Evolutionary conservation across 2,888 invertebrate genomes (phyloP).

Genomic region (Cetonia aurata): DNA sequence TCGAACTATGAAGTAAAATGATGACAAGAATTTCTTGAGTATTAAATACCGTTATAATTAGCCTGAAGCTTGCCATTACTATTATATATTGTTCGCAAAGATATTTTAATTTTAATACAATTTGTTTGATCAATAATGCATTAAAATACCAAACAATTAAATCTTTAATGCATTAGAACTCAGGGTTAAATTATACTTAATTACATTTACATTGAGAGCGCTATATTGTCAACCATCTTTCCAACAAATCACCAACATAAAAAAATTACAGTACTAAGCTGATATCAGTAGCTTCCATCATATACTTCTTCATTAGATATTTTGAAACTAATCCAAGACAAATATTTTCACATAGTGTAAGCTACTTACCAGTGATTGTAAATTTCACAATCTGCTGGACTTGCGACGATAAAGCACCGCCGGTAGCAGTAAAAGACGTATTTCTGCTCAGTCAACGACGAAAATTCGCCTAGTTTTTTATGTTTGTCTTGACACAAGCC

Average conservation of each 20-base stretch:
- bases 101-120: neutral
- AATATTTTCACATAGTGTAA: neutral
- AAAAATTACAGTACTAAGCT: neutral
- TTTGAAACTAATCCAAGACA: neutral
- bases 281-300: neutral
- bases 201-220: too few species aligned
- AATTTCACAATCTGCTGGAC: neutral
- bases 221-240: too few species aligned
- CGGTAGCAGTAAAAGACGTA: neutral
- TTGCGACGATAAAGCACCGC: neutral
- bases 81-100: neutral
- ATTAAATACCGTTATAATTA: neutral
- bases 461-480: constrained; percentile 1
- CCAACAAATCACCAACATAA: too few species aligned
- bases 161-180: too few species aligned
- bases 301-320: neutral
- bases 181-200: too few species aligned
- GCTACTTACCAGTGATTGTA: neutral
- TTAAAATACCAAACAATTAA: too few species aligned
- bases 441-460: neutral
- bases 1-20: too few species aligned
- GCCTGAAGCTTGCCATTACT: too few species aligned
- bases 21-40: neutral
- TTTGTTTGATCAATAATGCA: neutral
- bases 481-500: neutral